phyloP scores from a whole-genome alignment of 2,888 invertebrate genomes.

The Troides aeacus region DNA sequence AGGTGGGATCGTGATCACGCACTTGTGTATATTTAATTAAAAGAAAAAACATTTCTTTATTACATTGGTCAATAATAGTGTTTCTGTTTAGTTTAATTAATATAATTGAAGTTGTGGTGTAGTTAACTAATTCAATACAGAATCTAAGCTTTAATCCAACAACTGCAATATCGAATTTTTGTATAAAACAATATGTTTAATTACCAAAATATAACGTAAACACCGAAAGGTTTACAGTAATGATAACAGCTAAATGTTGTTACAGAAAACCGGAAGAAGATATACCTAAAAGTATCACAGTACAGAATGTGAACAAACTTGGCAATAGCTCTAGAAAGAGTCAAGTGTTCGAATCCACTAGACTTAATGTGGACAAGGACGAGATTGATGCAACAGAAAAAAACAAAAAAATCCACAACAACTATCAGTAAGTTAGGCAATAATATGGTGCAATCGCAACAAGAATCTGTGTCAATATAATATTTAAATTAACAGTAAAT shows the following conservation, averaged over 20 bases:
- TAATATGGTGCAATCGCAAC: slow-evolving; percentile 18
- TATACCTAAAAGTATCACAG: slow-evolving; percentile 71
- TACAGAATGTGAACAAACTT: slow-evolving; percentile 71
- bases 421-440: slow-evolving; percentile 65
- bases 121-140: too few species aligned
- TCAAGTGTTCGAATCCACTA: slow-evolving; percentile 85
- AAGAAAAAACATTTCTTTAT: too few species aligned
- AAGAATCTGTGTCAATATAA: slow-evolving; percentile 44
- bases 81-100: too few species aligned
- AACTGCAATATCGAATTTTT: too few species aligned
- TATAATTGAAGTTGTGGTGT: too few species aligned
- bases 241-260: slow-evolving; percentile 43
- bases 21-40: too few species aligned
- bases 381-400: slow-evolving; percentile 87
- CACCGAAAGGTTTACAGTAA: neutral
- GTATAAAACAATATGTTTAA: too few species aligned
- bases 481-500: too few species aligned
- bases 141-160: too few species aligned
- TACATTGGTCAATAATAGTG: too few species aligned
- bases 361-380: slow-evolving; percentile 86
- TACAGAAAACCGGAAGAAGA: slow-evolving; percentile 77
- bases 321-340: slow-evolving; percentile 78
- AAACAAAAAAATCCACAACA: slow-evolving; percentile 69
- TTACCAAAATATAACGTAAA: too few species aligned
- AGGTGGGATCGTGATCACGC: too few species aligned